phyloP scores from a whole-genome alignment of 2,888 invertebrate species.

The Cephus spinipes region DNA sequence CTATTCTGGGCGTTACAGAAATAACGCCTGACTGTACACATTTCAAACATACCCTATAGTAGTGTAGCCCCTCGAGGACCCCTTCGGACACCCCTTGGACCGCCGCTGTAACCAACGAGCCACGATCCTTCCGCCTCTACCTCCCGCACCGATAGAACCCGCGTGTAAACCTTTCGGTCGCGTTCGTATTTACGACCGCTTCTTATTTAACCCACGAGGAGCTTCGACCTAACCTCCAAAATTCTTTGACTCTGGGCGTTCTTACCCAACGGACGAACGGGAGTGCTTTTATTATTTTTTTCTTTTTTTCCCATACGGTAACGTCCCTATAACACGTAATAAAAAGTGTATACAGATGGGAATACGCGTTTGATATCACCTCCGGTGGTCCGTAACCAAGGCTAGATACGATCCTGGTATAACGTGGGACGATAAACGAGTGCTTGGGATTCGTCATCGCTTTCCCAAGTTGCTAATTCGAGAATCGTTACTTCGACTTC shows the following conservation, averaged over 20 bases:
- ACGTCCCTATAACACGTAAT: no score
- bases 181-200: not conserved
- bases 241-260: not conserved
- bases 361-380: not conserved
- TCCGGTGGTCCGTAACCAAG: not conserved
- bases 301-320: no score
- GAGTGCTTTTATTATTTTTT: no score
- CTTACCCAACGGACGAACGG: not conserved
- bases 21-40: slow-evolving; percentile 50
- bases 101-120: not conserved
- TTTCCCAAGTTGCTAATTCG: not conserved
- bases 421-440: not conserved
- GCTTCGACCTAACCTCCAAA: not conserved
- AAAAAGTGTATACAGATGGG: no score
- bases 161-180: not conserved
- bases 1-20: slow-evolving; percentile 46
- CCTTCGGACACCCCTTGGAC: slow-evolving; percentile 2
- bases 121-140: slow-evolving; percentile 5
- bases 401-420: not conserved
- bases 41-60: slow-evolving; percentile 13
- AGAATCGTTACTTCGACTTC: not conserved
- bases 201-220: not conserved
- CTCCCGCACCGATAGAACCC: slow-evolving; percentile 2
- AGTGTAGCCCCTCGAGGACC: not conserved
- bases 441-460: slow-evolving; percentile 3